Evolutionary conservation across 2,797 vertebrate genomes (phyloP).

Genomic region (Danio jaintianensis): DNA sequence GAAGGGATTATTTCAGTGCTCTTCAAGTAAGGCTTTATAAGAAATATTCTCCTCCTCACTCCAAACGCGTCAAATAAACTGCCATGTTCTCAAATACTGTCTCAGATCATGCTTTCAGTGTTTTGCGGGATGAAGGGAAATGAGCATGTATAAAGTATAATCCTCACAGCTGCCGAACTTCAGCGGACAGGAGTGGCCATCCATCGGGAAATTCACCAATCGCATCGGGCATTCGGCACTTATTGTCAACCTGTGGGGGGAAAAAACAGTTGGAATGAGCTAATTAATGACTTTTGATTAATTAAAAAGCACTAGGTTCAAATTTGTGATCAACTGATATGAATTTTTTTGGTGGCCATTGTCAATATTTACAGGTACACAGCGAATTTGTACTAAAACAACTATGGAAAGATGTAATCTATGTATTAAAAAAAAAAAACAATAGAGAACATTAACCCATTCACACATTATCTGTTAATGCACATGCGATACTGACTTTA

Average conservation of each 20-base stretch:
- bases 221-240: conserved; percentile 98
- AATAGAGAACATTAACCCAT: background rate
- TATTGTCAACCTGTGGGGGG: conserved; percentile 89
- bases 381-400: no score
- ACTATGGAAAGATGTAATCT: no score
- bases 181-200: conserved; percentile 95
- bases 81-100: background rate
- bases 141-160: background rate
- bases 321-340: no score
- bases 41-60: background rate
- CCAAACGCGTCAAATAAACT: background rate
- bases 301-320: no score
- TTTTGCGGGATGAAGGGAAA: background rate
- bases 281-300: no score
- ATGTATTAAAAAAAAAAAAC: background rate
- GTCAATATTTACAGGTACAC: no score
- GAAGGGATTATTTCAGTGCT: conserved; percentile 31
- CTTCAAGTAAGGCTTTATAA: conserved; percentile 17
- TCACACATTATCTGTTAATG: no score
- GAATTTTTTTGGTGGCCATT: no score
- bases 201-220: conserved; percentile 98
- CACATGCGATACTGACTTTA: no score
- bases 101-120: conserved; percentile 5
- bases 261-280: conserved; percentile 5
- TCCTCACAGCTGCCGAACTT: conserved; percentile 99